Conservation (phyloP, 2,113 vertebrate genomes). For the Guaruba guarouba region DNA sequence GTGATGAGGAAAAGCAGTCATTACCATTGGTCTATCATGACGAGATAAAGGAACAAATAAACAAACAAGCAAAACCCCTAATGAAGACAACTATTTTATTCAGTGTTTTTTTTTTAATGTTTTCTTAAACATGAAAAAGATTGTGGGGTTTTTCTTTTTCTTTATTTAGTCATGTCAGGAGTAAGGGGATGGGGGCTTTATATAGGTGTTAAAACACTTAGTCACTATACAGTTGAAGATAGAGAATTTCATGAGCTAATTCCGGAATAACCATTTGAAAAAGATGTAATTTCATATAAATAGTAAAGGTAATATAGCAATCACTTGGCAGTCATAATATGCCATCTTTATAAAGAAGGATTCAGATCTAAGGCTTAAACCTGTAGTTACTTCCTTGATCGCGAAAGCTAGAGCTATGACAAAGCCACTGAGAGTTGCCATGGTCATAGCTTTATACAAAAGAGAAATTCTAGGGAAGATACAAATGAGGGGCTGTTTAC, state of each 20-base stretch:
- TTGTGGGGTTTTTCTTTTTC: too few relatives aligned
- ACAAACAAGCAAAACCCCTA: not conserved
- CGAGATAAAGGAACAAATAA: not conserved
- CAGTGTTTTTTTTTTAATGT: accelerated
- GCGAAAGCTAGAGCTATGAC: not conserved
- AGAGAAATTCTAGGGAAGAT: not conserved
- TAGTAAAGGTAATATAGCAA: not conserved
- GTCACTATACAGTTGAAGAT: not conserved
- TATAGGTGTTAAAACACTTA: not conserved
- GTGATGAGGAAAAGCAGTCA: not conserved
- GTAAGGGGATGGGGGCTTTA: not conserved
- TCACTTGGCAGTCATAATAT: not conserved
- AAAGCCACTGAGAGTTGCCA: not conserved
- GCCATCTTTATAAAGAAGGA: not conserved
- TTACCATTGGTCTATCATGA: not conserved
- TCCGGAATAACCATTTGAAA: not conserved
- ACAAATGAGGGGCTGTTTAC: not conserved
- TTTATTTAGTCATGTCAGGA: not conserved
- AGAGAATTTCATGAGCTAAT: not conserved
- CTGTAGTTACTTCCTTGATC: not conserved
- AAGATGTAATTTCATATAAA: not conserved
- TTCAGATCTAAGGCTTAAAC: not conserved
- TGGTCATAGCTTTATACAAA: not conserved
- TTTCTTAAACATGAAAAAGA: not conserved
- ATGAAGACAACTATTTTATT: not conserved